phyloP scores from a whole-genome alignment of 2,888 invertebrate species.

The Parasteatoda lunata region DNA sequence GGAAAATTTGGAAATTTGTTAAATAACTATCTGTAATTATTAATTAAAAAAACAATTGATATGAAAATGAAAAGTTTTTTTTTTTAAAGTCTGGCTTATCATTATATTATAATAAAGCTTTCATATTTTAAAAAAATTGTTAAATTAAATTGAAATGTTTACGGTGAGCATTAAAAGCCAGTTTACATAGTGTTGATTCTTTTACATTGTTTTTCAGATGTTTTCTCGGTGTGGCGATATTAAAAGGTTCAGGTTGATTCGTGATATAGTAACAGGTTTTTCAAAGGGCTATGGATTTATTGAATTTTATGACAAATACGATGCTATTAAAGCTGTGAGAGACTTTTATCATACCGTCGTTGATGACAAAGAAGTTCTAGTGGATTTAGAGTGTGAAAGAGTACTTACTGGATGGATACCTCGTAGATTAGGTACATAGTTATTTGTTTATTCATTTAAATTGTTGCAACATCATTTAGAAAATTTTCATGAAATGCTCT shows the following conservation, averaged over 20 bases:
- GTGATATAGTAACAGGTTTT: conserved; percentile 87
- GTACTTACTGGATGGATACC: conserved; percentile 87
- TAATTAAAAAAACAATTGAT: neutral
- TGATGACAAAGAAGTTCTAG: conserved; percentile 83
- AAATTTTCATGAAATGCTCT: too few relatives aligned
- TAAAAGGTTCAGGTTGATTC: conserved; percentile 80
- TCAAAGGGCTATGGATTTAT: conserved; percentile 90
- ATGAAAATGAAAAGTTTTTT: neutral
- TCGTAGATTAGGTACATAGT: conserved; percentile 80
- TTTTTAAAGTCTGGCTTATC: neutral
- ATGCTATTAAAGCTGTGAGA: conserved; percentile 80
- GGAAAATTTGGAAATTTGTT: neutral
- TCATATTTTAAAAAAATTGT: neutral
- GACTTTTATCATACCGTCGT: conserved; percentile 79
- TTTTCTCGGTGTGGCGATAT: conserved; percentile 81
- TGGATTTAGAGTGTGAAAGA: conserved; percentile 85
- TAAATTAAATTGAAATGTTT: neutral
- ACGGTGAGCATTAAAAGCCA: neutral
- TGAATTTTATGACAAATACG: conserved; percentile 81
- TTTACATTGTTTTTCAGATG: conserved; percentile 53
- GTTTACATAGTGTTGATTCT: neutral
- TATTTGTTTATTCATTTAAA: neutral
- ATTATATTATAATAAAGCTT: neutral
- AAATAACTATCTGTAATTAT: neutral
- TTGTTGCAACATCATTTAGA: neutral